phyloP scores from a whole-genome alignment of 2,113 vertebrate species.

The Galeopterus variegatus region DNA sequence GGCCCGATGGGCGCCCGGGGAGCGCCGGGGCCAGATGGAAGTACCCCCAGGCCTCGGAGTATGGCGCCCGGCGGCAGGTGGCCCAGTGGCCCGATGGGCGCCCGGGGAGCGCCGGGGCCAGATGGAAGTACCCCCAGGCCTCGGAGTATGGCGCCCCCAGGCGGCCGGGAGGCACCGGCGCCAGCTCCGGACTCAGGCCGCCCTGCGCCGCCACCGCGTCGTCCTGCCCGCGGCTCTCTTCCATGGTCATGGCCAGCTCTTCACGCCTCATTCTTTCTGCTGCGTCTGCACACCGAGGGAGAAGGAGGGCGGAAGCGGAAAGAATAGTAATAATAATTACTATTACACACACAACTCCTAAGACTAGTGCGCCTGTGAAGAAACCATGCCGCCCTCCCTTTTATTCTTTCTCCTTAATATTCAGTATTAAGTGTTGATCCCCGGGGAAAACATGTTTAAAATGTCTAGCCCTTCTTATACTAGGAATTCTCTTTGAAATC shows the following conservation, averaged over 20 bases:
- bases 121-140: slow-evolving; percentile 83
- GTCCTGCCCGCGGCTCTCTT: background rate
- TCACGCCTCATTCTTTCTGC: slow-evolving; percentile 59
- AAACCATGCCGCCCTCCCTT: background rate
- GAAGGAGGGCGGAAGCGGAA: background rate
- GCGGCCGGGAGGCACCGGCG: background rate
- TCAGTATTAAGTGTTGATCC: background rate
- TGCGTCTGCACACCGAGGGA: background rate
- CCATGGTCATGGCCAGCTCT: background rate
- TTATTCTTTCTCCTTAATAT: background rate
- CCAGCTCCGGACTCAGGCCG: background rate
- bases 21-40: too few species aligned
- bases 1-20: too few species aligned
- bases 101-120: slow-evolving; percentile 46
- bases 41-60: too few species aligned
- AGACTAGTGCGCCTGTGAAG: background rate
- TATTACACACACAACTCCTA: background rate
- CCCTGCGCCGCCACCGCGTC: background rate
- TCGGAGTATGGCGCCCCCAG: slow-evolving; percentile 69
- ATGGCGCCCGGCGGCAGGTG: slow-evolving; percentile 76
- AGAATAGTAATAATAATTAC: background rate
- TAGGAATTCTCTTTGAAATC: background rate
- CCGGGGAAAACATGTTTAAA: background rate
- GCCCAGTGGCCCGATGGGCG: slow-evolving; percentile 50
- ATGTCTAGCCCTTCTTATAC: background rate